Percentiles rank a stretch among this genome's conserved stretches.
These are phyloP conservation scores for Notolepis coatsorum DNA, from an alignment of 2,797 vertebrate species.

Conservation along the genomic window DNA sequence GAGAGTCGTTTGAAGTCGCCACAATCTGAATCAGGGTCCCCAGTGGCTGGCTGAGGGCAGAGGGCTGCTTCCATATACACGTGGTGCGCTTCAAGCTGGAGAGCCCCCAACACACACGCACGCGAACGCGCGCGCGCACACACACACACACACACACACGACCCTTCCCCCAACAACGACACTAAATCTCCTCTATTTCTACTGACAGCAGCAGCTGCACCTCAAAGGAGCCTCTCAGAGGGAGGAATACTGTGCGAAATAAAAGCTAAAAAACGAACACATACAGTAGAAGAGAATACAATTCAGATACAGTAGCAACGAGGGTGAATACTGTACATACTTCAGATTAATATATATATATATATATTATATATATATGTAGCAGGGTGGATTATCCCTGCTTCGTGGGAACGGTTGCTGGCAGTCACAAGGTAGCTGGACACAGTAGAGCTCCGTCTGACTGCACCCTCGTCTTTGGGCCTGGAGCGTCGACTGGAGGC, in stretches of 20 bases:
- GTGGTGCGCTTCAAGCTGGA: constrained; percentile 50
- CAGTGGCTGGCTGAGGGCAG: neutral
- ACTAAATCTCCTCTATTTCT: neutral
- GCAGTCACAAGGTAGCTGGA: too few relatives aligned
- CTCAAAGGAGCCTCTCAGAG: neutral
- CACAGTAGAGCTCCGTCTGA: too few relatives aligned
- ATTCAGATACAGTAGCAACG: too few relatives aligned
- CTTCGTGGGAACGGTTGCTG: too few relatives aligned
- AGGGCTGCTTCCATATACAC: constrained; percentile 15
- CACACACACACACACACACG: constrained; percentile 11
- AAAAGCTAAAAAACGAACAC: too few relatives aligned
- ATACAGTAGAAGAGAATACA: too few relatives aligned
- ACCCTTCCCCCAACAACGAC: constrained; percentile 33
- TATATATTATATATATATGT: too few relatives aligned
- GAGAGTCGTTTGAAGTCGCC: constrained; percentile 28
- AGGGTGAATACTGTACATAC: too few relatives aligned
- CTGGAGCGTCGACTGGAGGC: too few relatives aligned
- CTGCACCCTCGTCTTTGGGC: too few relatives aligned
- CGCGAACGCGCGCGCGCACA: constrained; percentile 5
- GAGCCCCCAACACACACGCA: constrained; percentile 13
- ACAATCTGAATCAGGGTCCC: constrained; percentile 32
- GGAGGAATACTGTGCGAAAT: neutral
- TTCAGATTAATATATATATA: too few relatives aligned
- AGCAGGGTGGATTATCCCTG: too few relatives aligned
- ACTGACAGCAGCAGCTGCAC: constrained; percentile 66